phyloP scores from a whole-genome alignment of 2,797 vertebrate species.

The Antennarius maculatus region DNA sequence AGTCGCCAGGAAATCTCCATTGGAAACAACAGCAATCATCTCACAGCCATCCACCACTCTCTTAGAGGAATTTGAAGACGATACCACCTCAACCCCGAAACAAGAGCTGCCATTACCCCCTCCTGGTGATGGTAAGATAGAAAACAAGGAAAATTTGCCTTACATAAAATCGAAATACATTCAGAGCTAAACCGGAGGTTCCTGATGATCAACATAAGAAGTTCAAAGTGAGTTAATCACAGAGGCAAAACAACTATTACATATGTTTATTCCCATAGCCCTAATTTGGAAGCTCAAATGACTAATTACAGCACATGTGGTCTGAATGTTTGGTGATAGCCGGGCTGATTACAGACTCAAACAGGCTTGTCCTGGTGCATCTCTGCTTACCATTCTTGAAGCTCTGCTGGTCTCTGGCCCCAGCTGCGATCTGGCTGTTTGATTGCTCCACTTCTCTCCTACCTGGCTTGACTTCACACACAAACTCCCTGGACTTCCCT shows the following conservation, averaged over 20 bases:
- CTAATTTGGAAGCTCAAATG: not conserved
- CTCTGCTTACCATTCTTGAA: conserved; percentile 53
- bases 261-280: not conserved
- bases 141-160: conserved; percentile 6
- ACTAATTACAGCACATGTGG: not conserved
- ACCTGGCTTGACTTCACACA: conserved; percentile 75
- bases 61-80: conserved; percentile 85
- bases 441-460: conserved; percentile 64
- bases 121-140: conserved; percentile 33
- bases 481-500: conserved; percentile 57
- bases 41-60: conserved; percentile 93
- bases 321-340: not conserved
- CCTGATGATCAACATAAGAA: not conserved
- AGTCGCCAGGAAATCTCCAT: conserved; percentile 76
- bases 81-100: conserved; percentile 78
- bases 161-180: too few species aligned
- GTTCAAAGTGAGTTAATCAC: not conserved
- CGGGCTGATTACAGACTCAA: not conserved
- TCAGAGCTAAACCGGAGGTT: not conserved
- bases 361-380: not conserved
- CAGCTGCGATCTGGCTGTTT: conserved; percentile 40
- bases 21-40: conserved; percentile 69
- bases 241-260: not conserved
- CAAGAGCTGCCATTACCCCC: conserved; percentile 80
- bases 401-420: conserved; percentile 30